Percentiles rank a stretch among this genome's conserved stretches.
phyloP scores from a whole-genome alignment of 2,888 invertebrate genomes.

The Falcaria lacertinaria region DNA sequence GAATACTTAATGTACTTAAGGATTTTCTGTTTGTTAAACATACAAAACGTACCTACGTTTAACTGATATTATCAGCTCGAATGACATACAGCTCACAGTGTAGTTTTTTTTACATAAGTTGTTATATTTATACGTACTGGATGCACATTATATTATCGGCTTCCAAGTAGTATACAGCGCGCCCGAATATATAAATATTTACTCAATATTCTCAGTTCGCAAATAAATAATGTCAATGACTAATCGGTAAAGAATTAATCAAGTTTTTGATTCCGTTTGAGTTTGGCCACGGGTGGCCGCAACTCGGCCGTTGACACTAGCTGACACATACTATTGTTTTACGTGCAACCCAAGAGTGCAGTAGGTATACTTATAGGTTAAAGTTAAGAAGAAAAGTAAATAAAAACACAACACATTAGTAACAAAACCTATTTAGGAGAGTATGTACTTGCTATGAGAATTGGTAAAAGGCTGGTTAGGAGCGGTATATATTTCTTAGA shows the following conservation, averaged over 20 bases:
- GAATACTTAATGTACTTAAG: constrained; percentile 28
- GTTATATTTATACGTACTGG: too few species aligned
- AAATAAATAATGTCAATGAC: constrained; percentile 38
- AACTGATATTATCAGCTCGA: constrained; percentile 9
- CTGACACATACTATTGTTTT: constrained; percentile 32
- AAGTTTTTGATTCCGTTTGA: constrained; percentile 37
- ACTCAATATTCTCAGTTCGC: constrained; percentile 7
- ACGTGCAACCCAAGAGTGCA: constrained; percentile 10
- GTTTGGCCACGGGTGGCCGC: constrained; percentile 16
- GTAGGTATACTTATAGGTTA: neutral
- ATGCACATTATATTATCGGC: too few species aligned
- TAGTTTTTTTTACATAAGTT: too few species aligned
- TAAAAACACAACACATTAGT: too few species aligned
- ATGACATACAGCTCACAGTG: constrained; percentile 1
- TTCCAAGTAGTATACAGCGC: neutral
- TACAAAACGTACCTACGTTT: constrained; percentile 21
- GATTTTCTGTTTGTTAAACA: constrained; percentile 29
- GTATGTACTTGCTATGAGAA: neutral
- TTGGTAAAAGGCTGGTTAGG: neutral
- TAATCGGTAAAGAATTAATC: constrained; percentile 35
- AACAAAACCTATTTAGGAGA: too few species aligned
- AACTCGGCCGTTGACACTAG: constrained; percentile 49
- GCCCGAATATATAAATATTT: neutral
- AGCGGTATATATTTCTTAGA: neutral
- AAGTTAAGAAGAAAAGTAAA: neutral